phyloP scores from a whole-genome alignment of 2,113 vertebrate genomes.

The Hydrochoerus hydrochaeris region DNA sequence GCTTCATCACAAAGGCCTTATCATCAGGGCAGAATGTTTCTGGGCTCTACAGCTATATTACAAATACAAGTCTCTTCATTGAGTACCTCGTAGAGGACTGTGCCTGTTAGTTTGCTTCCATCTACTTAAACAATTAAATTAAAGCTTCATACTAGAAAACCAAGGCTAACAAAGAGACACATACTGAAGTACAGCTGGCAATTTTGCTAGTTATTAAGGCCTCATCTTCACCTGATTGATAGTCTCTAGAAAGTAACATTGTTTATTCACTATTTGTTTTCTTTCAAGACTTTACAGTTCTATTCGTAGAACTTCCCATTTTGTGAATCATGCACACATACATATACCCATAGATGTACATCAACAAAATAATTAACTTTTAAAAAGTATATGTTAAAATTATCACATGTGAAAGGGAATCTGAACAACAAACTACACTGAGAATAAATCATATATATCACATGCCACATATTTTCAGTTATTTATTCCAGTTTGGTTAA shows the following conservation, averaged over 20 bases:
- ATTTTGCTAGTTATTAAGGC: conserved; percentile 83
- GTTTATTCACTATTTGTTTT: conserved; percentile 44
- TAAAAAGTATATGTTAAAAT: not conserved
- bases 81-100: conserved; percentile 69
- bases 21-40: conserved; percentile 79
- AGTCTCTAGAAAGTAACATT: conserved; percentile 67
- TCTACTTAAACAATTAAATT: conserved; percentile 85
- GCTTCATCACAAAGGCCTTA: conserved; percentile 84
- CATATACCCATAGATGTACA: no score
- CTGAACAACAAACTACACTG: not conserved
- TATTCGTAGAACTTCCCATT: conserved; percentile 73
- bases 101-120: conserved; percentile 76
- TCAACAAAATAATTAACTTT: not conserved
- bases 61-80: conserved; percentile 83
- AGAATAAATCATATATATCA: not conserved
- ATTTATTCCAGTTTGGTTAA: not conserved
- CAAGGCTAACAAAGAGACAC: conserved; percentile 79
- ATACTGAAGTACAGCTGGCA: conserved; percentile 82
- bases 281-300: conserved; percentile 72
- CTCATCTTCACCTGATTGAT: conserved; percentile 61
- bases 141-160: conserved; percentile 63
- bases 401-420: not conserved
- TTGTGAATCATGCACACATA: conserved; percentile 50
- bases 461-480: not conserved
- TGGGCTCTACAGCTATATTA: conserved; percentile 79